Evolutionary conservation across 2,888 invertebrate genomes (phyloP).

Genomic region (Cantharis nigra): DNA sequence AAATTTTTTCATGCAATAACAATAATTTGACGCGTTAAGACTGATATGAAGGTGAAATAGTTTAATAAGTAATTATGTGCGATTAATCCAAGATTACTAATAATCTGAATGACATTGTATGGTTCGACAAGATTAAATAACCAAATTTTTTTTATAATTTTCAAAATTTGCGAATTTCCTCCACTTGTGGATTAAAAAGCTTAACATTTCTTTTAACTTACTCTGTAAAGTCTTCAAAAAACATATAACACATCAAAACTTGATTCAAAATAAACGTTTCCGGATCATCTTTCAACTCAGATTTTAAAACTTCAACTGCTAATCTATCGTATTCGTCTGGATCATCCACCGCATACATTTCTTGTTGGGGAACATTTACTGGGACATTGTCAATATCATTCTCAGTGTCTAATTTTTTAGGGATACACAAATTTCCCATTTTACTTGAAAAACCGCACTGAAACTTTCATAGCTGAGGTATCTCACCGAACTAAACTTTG

Average conservation of each 20-base stretch:
- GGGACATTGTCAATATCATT: background rate
- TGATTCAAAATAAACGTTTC: conserved; percentile 78
- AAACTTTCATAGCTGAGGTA: background rate
- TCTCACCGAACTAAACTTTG: background rate
- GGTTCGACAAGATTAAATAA: too few relatives aligned
- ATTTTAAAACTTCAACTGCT: conserved; percentile 62
- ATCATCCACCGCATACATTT: conserved; percentile 4
- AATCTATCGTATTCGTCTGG: conserved; percentile 58
- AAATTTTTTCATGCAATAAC: background rate
- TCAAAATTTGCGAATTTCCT: too few relatives aligned
- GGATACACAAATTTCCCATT: conserved; percentile 12
- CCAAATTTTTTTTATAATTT: too few relatives aligned
- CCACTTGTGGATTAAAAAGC: too few relatives aligned
- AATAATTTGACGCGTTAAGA: background rate
- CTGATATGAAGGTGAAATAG: background rate
- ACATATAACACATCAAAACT: conserved; percentile 74
- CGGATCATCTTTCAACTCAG: conserved; percentile 64
- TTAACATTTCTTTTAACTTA: conserved; percentile 48
- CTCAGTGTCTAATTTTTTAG: background rate
- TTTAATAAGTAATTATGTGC: background rate
- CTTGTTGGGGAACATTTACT: background rate
- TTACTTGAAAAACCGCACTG: background rate
- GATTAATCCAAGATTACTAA: background rate
- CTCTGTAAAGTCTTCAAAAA: conserved; percentile 80
- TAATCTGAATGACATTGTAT: background rate